phyloP scores from a whole-genome alignment of 1,140 invertebrate genomes.

The Uloborus diversus region DNA sequence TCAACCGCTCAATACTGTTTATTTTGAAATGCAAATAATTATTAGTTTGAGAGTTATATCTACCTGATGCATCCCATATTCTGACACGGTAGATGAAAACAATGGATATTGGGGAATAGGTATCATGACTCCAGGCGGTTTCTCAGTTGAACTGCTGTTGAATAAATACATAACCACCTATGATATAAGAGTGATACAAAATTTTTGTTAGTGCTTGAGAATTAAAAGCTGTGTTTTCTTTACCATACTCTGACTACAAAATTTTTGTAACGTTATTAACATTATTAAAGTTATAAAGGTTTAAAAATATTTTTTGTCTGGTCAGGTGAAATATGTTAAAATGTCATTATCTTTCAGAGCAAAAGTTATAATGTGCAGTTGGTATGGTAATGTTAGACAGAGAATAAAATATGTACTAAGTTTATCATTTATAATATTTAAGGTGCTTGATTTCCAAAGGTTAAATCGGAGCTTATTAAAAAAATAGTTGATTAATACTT shows the following conservation, averaged over 20 bases:
- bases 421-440: not conserved
- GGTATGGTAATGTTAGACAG: too few relatives aligned
- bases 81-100: constrained; percentile 93
- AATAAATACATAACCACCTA: constrained; percentile 78
- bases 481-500: too few relatives aligned
- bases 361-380: too few relatives aligned
- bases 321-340: too few relatives aligned
- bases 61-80: constrained; percentile 82
- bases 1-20: not conserved
- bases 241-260: too few relatives aligned
- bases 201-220: not conserved
- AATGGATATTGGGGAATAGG: constrained; percentile 99
- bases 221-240: too few relatives aligned
- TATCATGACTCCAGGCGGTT: constrained; percentile 86
- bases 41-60: constrained; percentile 8
- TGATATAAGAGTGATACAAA: constrained; percentile 58
- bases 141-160: constrained; percentile 70
- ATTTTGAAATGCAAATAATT: constrained; percentile 58
- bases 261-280: too few relatives aligned
- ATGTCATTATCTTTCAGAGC: too few relatives aligned
- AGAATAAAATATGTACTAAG: too few relatives aligned
- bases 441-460: not conserved
- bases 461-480: too few relatives aligned
- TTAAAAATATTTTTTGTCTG: not conserved
- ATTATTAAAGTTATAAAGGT: too few relatives aligned